Evolutionary conservation across 92 coral and sea anemone genomes (phyloP), one percentile per base, ranked within the genome.

Genomic region (Anthopleura xanthogrammica): DNA sequence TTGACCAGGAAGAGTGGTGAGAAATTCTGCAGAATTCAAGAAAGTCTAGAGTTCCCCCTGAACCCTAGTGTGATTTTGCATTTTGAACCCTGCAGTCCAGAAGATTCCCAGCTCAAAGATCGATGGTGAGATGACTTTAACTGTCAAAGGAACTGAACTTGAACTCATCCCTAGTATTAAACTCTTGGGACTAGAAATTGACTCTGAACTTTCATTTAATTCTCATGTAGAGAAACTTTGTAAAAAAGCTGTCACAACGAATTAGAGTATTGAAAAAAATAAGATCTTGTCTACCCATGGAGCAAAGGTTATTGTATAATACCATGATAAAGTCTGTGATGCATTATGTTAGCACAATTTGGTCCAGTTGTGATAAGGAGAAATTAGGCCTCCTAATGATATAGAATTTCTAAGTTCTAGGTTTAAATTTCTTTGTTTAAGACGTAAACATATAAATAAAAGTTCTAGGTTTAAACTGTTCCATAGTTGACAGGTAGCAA

Each of bases 41-140:
- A 81, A 88, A 89, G 74, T 84, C 89, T 70, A 88, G 94, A 82
- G 94, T 91, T 81, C 62, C 86, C 57, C 77, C 76, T 60, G 93
- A 90, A 77, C 93, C 93, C 20, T 64, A 78, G 43, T 66, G 83
- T 41, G 80, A 88, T 78, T 91, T 88, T 82, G 86, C 76, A 72
- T 36, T 48, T 11, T n/a, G 36, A 6, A 48, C 50, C 16, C 42
- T 72, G 36, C 50, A 55, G 78, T 52, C 72, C 23, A 70, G 86
- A 54, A 77, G 83, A 52, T 73, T 24, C 71, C 86, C 60, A 43
- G 7, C 50, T 7, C 48, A 43, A 62, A 62, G 70, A 17, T 62
- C 4, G 29, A 62, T 17, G 29, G 70, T 12, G 29, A 19, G 29
- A 62, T 62, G 70, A 19, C 16, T 20, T 62, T 62, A 62, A 17